Conservation (phyloP, 2,888 invertebrate genomes). For the Torymus texanus region DNA sequence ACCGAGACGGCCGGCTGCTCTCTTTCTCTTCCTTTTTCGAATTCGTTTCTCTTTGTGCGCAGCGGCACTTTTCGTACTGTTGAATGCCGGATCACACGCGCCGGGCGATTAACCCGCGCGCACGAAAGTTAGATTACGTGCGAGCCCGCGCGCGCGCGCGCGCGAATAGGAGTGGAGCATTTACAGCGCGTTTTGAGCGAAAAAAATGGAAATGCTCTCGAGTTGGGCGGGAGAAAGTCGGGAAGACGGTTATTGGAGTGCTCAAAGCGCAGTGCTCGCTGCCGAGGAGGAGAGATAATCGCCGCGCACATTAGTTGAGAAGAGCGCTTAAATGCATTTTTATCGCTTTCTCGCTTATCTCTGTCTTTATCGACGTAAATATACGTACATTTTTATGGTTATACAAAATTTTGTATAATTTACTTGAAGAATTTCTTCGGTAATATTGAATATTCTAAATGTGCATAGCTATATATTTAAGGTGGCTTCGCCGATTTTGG, state of each 20-base stretch:
- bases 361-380: too few relatives aligned
- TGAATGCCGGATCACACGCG: not conserved
- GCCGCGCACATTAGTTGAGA: not conserved
- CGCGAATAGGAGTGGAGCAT: not conserved
- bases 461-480: too few relatives aligned
- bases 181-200: not conserved
- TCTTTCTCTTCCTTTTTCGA: conserved; percentile 20
- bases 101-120: conserved; percentile 20
- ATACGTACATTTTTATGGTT: too few relatives aligned
- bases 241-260: conserved; percentile 8
- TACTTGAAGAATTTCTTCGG: too few relatives aligned
- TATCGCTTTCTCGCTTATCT: too few relatives aligned
- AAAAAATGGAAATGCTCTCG: conserved; percentile 13
- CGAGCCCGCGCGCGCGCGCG: not conserved
- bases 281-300: not conserved
- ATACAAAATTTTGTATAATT: too few relatives aligned
- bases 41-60: not conserved
- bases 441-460: too few relatives aligned
- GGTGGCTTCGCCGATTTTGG: too few relatives aligned
- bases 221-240: not conserved
- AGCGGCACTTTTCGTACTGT: conserved; percentile 4
- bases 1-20: conserved; percentile 58
- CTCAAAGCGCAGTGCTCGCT: not conserved
- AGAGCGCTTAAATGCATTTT: not conserved
- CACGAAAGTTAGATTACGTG: not conserved